Conservation (phyloP, 2,888 invertebrate genomes). For the Netelia fuscicornis region DNA sequence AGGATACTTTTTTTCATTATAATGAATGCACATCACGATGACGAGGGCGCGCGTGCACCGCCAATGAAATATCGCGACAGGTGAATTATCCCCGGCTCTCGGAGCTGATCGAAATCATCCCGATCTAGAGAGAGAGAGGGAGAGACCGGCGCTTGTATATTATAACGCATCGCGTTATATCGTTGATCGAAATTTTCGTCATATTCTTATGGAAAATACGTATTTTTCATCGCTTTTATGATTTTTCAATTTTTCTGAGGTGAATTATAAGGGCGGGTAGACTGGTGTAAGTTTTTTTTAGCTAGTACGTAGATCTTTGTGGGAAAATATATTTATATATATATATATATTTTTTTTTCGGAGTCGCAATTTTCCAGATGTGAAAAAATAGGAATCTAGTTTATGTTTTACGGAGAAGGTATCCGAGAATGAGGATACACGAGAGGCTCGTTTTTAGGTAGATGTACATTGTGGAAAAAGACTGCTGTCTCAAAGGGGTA, state of each 20-base stretch:
- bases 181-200: slow-evolving; percentile 52
- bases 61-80: slow-evolving; percentile 67
- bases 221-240: background rate
- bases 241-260: background rate
- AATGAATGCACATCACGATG: slow-evolving; percentile 67
- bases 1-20: slow-evolving; percentile 47
- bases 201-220: slow-evolving; percentile 5
- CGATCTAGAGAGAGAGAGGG: slow-evolving; percentile 44
- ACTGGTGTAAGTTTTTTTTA: no score
- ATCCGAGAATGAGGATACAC: slow-evolving; percentile 83
- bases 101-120: slow-evolving; percentile 58
- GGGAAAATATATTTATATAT: background rate
- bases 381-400: slow-evolving; percentile 83
- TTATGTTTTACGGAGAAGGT: slow-evolving; percentile 81
- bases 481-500: slow-evolving; percentile 45
- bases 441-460: slow-evolving; percentile 55
- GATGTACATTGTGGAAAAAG: slow-evolving; percentile 56
- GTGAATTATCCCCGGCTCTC: slow-evolving; percentile 61
- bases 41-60: slow-evolving; percentile 62
- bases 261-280: background rate
- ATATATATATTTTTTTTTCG: background rate
- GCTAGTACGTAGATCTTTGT: no score
- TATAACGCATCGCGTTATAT: slow-evolving; percentile 41
- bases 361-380: slow-evolving; percentile 82
- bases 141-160: background rate